Conservation (phyloP, 1,140 invertebrate species). For the Zaprionus kolodkinae region DNA sequence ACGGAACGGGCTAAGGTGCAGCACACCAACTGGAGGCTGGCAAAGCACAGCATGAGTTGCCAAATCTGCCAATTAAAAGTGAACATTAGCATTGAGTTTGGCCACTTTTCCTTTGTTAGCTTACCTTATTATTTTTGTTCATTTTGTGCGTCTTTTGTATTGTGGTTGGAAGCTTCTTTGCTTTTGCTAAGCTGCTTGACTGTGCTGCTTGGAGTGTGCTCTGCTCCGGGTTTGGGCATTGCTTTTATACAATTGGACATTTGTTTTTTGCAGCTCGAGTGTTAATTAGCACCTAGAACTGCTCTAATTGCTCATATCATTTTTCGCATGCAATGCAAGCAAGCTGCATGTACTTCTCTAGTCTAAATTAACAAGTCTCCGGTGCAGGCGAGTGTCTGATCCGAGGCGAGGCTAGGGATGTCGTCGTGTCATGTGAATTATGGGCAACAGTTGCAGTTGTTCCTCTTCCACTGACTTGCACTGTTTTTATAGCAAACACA, state of each 20-base stretch:
- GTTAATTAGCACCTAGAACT: conserved; percentile 60
- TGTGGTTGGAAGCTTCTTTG: neutral
- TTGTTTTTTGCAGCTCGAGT: conserved; percentile 42
- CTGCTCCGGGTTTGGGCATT: neutral
- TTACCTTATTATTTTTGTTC: conserved; percentile 37
- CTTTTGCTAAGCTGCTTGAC: conserved; percentile 29
- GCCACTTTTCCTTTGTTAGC: neutral
- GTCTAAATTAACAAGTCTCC: conserved; percentile 55
- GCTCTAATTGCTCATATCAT: conserved; percentile 68
- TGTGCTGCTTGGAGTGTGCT: conserved; percentile 46
- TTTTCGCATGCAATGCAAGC: conserved; percentile 57
- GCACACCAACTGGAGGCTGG: conserved; percentile 14
- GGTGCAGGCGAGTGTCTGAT: conserved; percentile 23
- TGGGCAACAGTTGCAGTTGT: conserved; percentile 5
- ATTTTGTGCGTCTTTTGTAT: conserved; percentile 35
- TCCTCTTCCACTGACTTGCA: too few species aligned
- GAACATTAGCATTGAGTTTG: neutral
- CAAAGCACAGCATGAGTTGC: conserved; percentile 42
- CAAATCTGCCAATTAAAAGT: conserved; percentile 27
- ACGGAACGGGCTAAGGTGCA: conserved; percentile 2
- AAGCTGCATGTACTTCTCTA: conserved; percentile 35
- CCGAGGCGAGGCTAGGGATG: conserved; percentile 28
- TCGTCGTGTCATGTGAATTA: conserved; percentile 59
- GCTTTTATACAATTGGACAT: conserved; percentile 65
- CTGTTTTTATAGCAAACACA: conserved; percentile 43